Evolutionary conservation across 2,888 invertebrate species (phyloP), one percentile per base, ranked within the genome.

Genomic region (Lepeophtheirus nordmannii): DNA sequence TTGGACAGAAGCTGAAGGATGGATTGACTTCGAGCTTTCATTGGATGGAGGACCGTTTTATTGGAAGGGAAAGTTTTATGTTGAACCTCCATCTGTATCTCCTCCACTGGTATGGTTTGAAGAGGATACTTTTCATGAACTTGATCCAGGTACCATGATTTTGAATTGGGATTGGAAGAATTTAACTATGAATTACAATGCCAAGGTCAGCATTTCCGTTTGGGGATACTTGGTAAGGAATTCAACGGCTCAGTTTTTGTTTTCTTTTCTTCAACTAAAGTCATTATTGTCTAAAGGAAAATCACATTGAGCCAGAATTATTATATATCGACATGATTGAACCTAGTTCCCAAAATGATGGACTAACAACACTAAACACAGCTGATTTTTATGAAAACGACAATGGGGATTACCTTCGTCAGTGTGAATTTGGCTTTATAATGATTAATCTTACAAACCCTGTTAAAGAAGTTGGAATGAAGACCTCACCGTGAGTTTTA

Each of bases 51-150:
- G 85, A 68, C 82, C 83, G 61, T 93, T 84, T 69, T 74, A 88
- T 72, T 92, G 90, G 87, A 86, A 87, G 72, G 90, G 91, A 71
- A 85, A 83, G 78, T 92, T 85, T 76, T 91, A 90, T 74, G 86
- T 94, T 69, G 90, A 93, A 81, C 89, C 92, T 0, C 91, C 92
- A 0, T 86, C 85, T 0, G 86, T 86, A 1, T 89, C 91, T 0
- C 82, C 87, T 0, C 89, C 90, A 74, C 85, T 84, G 73, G 88
- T 93, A 67, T 86, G 84, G 77, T 89, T 91, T 75, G 80, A 83
- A 10, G 73, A 74, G 17, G 82, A 83, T 69, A 80, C 83, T 39
- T 82, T 87, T 5, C 85, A 88, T 72, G 81, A 86, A 72, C 82
- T 82, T 68, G 80, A 82, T 68, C 89, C 90, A 0, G 78, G 81